phyloP scores from a whole-genome alignment of 2,888 invertebrate species.

The Heliconius aoede region DNA sequence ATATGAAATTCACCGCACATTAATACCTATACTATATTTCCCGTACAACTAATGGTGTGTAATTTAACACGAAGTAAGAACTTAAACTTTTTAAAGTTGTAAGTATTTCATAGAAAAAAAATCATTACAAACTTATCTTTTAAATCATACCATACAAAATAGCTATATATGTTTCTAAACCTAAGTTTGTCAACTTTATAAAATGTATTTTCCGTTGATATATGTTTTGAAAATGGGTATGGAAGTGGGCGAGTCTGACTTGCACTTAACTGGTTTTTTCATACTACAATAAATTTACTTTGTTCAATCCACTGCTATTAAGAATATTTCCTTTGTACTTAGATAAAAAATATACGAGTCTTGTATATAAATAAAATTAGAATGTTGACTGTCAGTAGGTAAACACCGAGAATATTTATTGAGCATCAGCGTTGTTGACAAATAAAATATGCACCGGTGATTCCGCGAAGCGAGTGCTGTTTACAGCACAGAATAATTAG shows the following conservation, averaged over 20 bases:
- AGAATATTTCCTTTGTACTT: background rate
- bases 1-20: background rate
- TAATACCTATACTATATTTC: too few species aligned
- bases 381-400: background rate
- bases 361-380: background rate
- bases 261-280: too few species aligned
- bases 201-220: background rate
- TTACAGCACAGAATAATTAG: background rate
- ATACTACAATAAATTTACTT: too few species aligned
- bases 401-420: background rate
- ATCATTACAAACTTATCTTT: background rate
- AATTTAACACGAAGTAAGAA: too few species aligned
- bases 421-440: constrained; percentile 1
- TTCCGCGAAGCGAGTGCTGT: background rate
- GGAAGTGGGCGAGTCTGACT: too few species aligned
- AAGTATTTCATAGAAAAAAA: too few species aligned
- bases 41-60: too few species aligned
- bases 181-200: background rate
- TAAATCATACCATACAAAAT: background rate
- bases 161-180: background rate
- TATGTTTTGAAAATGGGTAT: too few species aligned
- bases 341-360: background rate
- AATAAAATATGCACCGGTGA: background rate
- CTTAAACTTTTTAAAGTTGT: too few species aligned
- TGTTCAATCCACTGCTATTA: background rate